These are phyloP conservation scores for Xiphophorus birchmanni DNA, from an alignment of 2,797 vertebrate genomes.

Conservation along the genomic window DNA sequence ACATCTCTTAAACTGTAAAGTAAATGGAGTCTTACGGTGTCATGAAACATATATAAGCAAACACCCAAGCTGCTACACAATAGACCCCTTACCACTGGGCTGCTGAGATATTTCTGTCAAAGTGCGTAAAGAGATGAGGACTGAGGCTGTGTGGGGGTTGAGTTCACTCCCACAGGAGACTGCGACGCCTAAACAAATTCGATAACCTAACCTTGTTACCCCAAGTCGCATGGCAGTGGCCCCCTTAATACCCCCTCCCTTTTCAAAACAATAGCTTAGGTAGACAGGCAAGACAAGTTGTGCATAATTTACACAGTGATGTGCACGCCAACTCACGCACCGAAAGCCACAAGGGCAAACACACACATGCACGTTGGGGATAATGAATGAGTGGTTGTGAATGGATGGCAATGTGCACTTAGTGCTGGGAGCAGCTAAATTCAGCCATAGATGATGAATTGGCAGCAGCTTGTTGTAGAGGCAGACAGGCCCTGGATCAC, in stretches of 20 bases:
- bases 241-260: slow-evolving; percentile 57
- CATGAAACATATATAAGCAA: slow-evolving; percentile 61
- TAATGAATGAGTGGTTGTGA: slow-evolving; percentile 78
- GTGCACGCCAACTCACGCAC: slow-evolving; percentile 59
- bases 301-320: slow-evolving; percentile 61
- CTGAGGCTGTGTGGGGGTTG: slow-evolving; percentile 46
- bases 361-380: slow-evolving; percentile 31
- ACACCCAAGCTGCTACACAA: slow-evolving; percentile 46
- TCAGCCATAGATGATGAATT: slow-evolving; percentile 70
- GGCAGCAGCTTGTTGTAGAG: slow-evolving; percentile 62
- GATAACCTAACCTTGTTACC: slow-evolving; percentile 80
- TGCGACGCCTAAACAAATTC: slow-evolving; percentile 79
- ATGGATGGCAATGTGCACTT: slow-evolving; percentile 78
- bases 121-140: slow-evolving; percentile 48
- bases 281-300: slow-evolving; percentile 63
- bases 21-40: slow-evolving; percentile 53
- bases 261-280: slow-evolving; percentile 73
- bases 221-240: slow-evolving; percentile 64
- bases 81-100: slow-evolving; percentile 35
- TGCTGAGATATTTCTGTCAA: slow-evolving; percentile 59
- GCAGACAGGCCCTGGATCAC: slow-evolving; percentile 51
- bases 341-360: slow-evolving; percentile 46
- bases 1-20: slow-evolving; percentile 45
- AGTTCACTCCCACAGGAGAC: slow-evolving; percentile 71
- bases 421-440: slow-evolving; percentile 55